Evolutionary conservation across 53 echinoderm and acorn worm species (phyloP), one percentile per base, ranked within the genome.

Genomic region (Glandiceps talaboti): DNA sequence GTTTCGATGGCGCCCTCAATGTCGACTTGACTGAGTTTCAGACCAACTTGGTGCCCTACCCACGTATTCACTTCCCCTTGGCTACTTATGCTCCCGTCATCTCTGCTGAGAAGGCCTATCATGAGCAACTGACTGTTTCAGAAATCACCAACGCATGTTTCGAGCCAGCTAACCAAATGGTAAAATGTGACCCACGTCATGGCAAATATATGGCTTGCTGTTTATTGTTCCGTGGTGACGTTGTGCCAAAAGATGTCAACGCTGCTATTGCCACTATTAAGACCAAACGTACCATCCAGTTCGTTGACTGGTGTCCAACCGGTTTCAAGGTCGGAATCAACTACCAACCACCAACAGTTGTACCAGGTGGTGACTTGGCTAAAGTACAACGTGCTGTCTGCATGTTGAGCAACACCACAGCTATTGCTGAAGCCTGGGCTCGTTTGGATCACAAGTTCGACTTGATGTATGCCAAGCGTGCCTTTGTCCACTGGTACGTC

Each of bases 261-360:
- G 89, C 89, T 76, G 90, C 94, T 76, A 94, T 94, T 74, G 91
- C 94, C 73, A 87, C 81, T 78, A 89, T 94, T 87, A 94, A 94
- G 79, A 94, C 94, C 87, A 94, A 94, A 82, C 87, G 94, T 74
- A 79, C 89, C 87, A 91, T 94, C 87, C 94, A 94, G 83, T 94
- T 94, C 75, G 94, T 94, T 74, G 94, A 94, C 87, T 94, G 94
- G 94, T 94, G 94, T 83, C 94, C 94, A 85, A 94, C 94, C 87
- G 94, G 94, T 32, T 94, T 94, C 94, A 90, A 88, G 80, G 90
- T 90, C 73, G 94, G 94, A 76, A 88, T 93, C 85, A 94, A 94
- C 91, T 87, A 89, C 89, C 94, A 89, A 83, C 94, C 94, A 74
- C 91, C 94, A 28, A 94, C 91, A 79, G 85, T 86, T 29, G 91